Base-by-base conservation (phyloP, 2,113 vertebrate species). In the Cyrtonyx montezumae region DNA sequence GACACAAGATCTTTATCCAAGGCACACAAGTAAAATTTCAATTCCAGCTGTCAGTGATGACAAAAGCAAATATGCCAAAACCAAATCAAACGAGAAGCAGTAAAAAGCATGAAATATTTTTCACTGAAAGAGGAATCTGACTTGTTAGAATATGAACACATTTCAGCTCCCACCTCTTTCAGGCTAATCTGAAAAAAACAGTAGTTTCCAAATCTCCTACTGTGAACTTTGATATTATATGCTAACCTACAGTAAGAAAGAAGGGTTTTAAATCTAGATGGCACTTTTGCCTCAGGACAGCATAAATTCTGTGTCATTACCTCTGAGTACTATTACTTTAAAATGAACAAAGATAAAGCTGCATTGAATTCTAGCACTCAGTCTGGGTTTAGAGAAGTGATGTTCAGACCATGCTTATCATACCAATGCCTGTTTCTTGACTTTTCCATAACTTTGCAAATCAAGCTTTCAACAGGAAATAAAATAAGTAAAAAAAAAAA, bases 211-310 rank as follows among this genome's bases (percentile, higher is more conserved):
- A 56, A 85, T 67, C 58, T 73, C 34, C 55, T n/a, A 13, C 11
- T 66, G 6, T 1, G 3, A 85, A 36, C 28, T 81, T 36, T 48
- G 40, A 76, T 84, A 45, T 18, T 58, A 9, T 6, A 55, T 13
- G 4, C 6, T 76, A 55, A 73, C 11, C n/a, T 45, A 36, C 66
- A 90, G n/a, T 71, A 78, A 70, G 19, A 53, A 62, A 43, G 8
- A 58, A 18, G 2, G 0, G 1, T 3, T 28, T 84, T 23, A 70
- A 81, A 69, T 45, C 11, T 49, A 56, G 22, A 61, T 81, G 25
- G 6, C 16, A 56, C 43, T 30, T 0, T 0, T 23, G 20, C 14
- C 62, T 15, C 6, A 34, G 42, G n/a, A 49, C 6, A 74, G 6
- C 20, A 30, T 30, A 36, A 28, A 4, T 61, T 75, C 61, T 70